Conservation (phyloP, 2,888 invertebrate genomes). For the Tetropium fuscum region DNA sequence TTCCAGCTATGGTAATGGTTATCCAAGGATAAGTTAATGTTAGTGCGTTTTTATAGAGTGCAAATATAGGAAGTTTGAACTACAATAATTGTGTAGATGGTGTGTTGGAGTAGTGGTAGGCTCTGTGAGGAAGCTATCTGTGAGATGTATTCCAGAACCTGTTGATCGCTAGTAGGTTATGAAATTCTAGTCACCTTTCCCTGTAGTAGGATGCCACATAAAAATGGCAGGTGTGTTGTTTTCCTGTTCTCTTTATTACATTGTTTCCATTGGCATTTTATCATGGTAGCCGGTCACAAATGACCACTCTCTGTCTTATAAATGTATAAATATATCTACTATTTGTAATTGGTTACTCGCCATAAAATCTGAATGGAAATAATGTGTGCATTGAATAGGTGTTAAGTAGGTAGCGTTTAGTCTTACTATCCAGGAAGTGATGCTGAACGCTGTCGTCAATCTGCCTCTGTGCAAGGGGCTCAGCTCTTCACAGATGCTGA, state of each 20-base stretch:
- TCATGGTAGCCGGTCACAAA: constrained; percentile 13
- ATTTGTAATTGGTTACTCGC: constrained; percentile 6
- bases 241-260: constrained; percentile 21
- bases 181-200: constrained; percentile 55
- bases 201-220: constrained; percentile 39
- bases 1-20: constrained; percentile 36
- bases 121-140: constrained; percentile 28
- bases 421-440: constrained; percentile 61
- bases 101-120: constrained; percentile 25
- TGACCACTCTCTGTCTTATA: neutral
- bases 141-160: constrained; percentile 51
- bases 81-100: constrained; percentile 29
- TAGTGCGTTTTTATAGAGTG: constrained; percentile 12
- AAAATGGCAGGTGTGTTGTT: constrained; percentile 41
- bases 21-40: constrained; percentile 33
- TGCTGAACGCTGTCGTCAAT: constrained; percentile 64
- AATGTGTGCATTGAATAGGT: constrained; percentile 23
- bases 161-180: constrained; percentile 53
- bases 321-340: constrained; percentile 19
- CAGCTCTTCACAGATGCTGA: constrained; percentile 68
- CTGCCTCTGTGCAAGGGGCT: constrained; percentile 70
- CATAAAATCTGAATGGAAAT: constrained; percentile 27
- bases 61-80: constrained; percentile 27
- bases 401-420: constrained; percentile 49
- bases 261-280: constrained; percentile 10